phyloP scores from a whole-genome alignment of 2,113 vertebrate species.

The Petrocephalus zakoni region DNA sequence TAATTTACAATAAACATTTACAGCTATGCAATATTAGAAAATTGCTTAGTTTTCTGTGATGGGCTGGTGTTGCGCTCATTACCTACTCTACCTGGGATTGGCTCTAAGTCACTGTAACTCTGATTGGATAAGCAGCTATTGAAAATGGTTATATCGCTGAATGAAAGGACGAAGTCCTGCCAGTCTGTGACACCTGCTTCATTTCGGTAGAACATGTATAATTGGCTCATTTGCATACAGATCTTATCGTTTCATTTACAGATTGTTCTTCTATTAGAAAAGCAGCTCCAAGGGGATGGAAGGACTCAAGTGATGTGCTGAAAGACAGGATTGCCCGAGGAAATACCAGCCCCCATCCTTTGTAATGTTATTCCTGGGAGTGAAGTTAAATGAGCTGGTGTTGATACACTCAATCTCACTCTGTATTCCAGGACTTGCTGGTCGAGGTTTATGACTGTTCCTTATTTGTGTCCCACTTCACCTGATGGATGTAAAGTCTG shows the following conservation, averaged over 20 bases:
- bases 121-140: not conserved
- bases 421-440: not conserved
- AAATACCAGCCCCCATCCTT: not conserved
- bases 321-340: not conserved
- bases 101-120: not conserved
- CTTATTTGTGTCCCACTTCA: not conserved
- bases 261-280: not conserved
- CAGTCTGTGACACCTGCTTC: not conserved
- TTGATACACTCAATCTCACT: not conserved
- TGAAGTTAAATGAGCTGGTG: not conserved
- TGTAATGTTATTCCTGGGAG: not conserved
- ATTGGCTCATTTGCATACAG: not conserved
- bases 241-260: not conserved
- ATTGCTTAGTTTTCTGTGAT: not conserved
- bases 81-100: not conserved
- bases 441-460: not conserved
- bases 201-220: not conserved
- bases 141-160: not conserved
- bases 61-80: not conserved
- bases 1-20: not conserved
- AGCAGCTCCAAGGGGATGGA: not conserved
- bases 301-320: not conserved
- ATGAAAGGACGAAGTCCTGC: not conserved
- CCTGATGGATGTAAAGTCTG: conserved; percentile 11
- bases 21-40: not conserved